phyloP scores from a whole-genome alignment of 2,113 vertebrate genomes.

The Dryoscopus gambensis region DNA sequence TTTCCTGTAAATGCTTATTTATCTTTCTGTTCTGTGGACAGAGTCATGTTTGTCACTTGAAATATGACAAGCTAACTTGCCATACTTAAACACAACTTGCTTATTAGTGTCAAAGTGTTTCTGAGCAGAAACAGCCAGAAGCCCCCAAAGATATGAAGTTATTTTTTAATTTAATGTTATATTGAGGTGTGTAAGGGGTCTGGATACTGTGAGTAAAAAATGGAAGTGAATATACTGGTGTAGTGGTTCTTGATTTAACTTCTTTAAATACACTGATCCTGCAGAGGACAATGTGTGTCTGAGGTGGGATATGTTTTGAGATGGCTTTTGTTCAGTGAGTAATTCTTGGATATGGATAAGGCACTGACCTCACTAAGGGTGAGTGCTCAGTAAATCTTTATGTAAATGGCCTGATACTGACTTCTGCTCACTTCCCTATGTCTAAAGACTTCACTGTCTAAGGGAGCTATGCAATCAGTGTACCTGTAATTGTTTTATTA shows the following conservation, averaged over 20 bases:
- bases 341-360: neutral
- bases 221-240: neutral
- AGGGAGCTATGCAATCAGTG: neutral
- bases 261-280: neutral
- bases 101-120: neutral
- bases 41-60: neutral
- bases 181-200: neutral
- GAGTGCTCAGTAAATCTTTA: neutral
- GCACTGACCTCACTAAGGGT: neutral
- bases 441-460: neutral
- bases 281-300: neutral
- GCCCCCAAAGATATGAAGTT: neutral
- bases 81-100: neutral
- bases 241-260: neutral
- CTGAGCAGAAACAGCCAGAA: neutral
- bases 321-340: neutral
- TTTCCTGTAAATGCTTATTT: neutral
- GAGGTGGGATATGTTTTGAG: neutral
- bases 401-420: neutral
- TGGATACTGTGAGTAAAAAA: neutral
- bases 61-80: neutral
- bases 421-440: neutral
- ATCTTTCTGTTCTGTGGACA: neutral
- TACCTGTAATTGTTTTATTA: conserved; percentile 22
- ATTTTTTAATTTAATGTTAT: neutral